A percentile compares a stretch with the other conserved stretches of the same genome.
These are phyloP conservation scores for Meloidogyne floridensis DNA, from an alignment of 1,140 invertebrate genomes.

Conservation along the genomic window DNA sequence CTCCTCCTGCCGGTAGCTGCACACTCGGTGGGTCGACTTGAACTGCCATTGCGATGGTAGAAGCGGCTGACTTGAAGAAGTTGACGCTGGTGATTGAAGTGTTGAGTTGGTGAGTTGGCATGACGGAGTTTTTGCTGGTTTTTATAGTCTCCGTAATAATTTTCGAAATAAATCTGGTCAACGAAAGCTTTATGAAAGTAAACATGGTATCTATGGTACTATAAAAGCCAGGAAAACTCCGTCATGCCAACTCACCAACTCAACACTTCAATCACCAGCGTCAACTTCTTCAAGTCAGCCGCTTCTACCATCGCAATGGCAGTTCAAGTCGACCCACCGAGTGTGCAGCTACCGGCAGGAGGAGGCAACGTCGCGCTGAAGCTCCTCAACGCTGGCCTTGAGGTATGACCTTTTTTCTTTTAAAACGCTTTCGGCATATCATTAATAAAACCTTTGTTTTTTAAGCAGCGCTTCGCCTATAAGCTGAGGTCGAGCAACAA, in stretches of 20 bases:
- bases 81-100: too few relatives aligned
- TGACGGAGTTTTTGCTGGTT: too few relatives aligned
- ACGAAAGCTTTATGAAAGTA: too few relatives aligned
- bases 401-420: neutral
- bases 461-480: conserved; percentile 50
- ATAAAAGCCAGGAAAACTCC: too few relatives aligned
- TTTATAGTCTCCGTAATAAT: too few relatives aligned
- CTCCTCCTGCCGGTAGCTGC: conserved; percentile 37
- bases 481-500: conserved; percentile 61
- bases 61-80: too few relatives aligned
- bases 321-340: neutral
- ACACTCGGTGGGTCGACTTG: conserved; percentile 35
- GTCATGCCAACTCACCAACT: too few relatives aligned
- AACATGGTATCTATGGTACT: too few relatives aligned
- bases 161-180: too few relatives aligned
- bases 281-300: neutral
- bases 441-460: neutral
- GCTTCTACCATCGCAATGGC: neutral
- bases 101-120: too few relatives aligned
- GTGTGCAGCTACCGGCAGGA: neutral
- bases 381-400: neutral
- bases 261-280: neutral
- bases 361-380: neutral
- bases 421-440: too few relatives aligned
- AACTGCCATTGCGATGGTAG: conserved; percentile 22